Base-by-base conservation (phyloP, 2,113 vertebrate species). In the Pluvianellus socialis region DNA sequence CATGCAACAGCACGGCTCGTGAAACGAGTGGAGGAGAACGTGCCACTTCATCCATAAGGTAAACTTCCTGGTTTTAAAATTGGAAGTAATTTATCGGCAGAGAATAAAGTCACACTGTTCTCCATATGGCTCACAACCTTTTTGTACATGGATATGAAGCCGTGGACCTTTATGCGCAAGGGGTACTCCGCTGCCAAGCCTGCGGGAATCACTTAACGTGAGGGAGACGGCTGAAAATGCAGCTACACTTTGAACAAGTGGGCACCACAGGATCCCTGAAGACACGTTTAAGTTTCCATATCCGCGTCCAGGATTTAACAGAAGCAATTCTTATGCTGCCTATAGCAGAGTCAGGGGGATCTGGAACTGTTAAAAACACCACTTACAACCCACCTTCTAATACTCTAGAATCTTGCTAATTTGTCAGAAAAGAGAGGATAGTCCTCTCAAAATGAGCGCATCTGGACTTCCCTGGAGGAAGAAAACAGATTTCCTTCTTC, bases 1-100 rank as follows among this genome's bases (percentile, higher is more conserved):
- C 2, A 1, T 53, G 6, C 38, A 40, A 18, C 7, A 79, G 24
- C 4, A 0, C 6, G 15, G 55, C 55, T 79, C 0, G 0, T 47
- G 52, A 59, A 55, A n/a, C 3, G 28, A 6, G 20, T 19, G 40
- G 33, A 42, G 23, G 55, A 62, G 40, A 79, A 50, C 3, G 19
- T 30, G 62, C 70, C 18, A 21, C 45, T 66, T 70, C 59, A 66
- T 42, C 40, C 18, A 7, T 4, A 35, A 56, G 12, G 18, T 24
- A 35, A 72, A 80, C 17, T 40, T 49, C 32, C 65, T 71, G 7
- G 6, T 86, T 61, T 27, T 50, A 32, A 45, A 67, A 40, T 0
- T 5, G 10, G 33, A 62, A 32, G 9, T 4, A 2, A 67, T 86
- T 52, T 22, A 10, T 35, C 42, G 77, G 32, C 33, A 77, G 65